Evolutionary conservation across 2,888 invertebrate species (phyloP), one percentile per base, ranked within the genome.

Genomic region (Pammene fasciana): DNA sequence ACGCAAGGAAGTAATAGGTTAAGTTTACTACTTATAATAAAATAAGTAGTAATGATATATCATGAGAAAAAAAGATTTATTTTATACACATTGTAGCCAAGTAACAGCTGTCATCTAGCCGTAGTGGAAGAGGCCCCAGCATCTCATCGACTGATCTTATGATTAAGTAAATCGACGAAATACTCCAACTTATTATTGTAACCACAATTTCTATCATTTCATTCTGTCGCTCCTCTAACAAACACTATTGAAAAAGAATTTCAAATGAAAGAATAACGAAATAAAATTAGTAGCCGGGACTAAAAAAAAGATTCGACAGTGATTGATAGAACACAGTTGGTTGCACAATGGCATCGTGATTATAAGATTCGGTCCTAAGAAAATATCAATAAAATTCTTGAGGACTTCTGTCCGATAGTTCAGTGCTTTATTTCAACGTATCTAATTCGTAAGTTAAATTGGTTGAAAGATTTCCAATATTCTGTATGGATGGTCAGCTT

Each of bases 311-410:
- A 57, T 62, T 72, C 70, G 82, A 84, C 82, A 82, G 82, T 89
- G 88, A 88, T 87, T 81, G 87, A 87, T 86, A 79, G 82, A 78
- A 75, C 76, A 79, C 86, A 86, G 85, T 81, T 84, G 86, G 85
- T 86, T 86, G 86, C 85, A 89, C 88, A 90, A 89, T 86, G 74
- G 83, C 78, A 77, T 80, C 81, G 78, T 83, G 79, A 84, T 83
- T 82, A 81, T 78, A 80, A 81, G 76, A 82, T 77, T 73, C 74
- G 76, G 78, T 86, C 88, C 87, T 87, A 88, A 85, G 81, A 89
- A 86, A 87, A 88, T 81, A 88, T 71, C 61, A 70, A 73, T 55
- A 68, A 73, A 65, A 61, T 70, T 71, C 57, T 59, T 54, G 18
- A 65, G 45, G 52, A 38, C 46, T 64, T 48, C 18, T 52, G 43